Conservation (phyloP, 2,888 invertebrate genomes). For the Matsumyia berberina region DNA sequence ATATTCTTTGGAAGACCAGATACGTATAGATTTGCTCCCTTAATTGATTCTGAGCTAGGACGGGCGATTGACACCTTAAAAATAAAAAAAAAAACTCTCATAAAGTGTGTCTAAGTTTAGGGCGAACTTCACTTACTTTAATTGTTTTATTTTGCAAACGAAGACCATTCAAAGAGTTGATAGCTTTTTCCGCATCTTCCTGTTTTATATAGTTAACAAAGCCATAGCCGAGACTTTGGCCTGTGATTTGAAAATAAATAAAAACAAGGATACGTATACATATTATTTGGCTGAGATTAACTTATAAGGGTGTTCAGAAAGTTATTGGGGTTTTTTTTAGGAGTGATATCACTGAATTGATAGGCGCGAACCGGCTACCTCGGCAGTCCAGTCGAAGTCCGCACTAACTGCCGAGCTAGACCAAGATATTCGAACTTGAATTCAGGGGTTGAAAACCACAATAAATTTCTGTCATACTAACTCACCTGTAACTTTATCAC, state of each 20-base stretch:
- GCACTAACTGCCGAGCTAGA: no score
- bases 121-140: slow-evolving; percentile 89
- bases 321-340: no score
- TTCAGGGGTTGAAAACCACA: no score
- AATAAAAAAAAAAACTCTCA: not conserved
- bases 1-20: slow-evolving; percentile 95
- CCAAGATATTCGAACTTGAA: no score
- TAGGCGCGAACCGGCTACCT: no score
- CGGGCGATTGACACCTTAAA: slow-evolving; percentile 90
- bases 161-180: slow-evolving; percentile 98
- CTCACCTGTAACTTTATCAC: slow-evolving; percentile 96
- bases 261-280: no score
- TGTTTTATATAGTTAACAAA: slow-evolving; percentile 99
- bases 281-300: no score
- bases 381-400: no score
- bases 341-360: no score
- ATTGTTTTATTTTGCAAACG: slow-evolving; percentile 99
- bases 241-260: slow-evolving; percentile 82
- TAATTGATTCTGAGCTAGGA: slow-evolving; percentile 96
- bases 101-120: not conserved
- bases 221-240: slow-evolving; percentile 99
- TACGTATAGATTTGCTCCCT: slow-evolving; percentile 96
- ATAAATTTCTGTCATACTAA: no score
- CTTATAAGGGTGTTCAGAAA: no score
- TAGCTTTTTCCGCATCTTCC: slow-evolving; percentile 99